Percentiles rank a stretch among this genome's conserved stretches.
Conservation (phyloP, 2,797 vertebrate species). For the Knipowitschia caucasica region DNA sequence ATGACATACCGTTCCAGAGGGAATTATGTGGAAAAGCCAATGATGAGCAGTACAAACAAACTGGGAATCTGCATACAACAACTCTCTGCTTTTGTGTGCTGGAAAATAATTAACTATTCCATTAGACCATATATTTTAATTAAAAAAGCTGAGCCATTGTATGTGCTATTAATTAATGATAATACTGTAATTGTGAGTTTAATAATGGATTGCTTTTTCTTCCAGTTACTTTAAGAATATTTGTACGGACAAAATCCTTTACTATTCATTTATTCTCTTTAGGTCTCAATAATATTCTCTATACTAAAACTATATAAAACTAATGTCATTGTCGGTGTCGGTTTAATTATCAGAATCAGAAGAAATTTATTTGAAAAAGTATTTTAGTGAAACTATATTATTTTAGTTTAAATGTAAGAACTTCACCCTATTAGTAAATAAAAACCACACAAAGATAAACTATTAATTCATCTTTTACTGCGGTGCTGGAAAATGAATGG, state of each 20-base stretch:
- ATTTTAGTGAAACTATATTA: too few relatives aligned
- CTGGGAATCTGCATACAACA: slow-evolving; percentile 34
- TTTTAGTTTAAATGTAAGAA: too few relatives aligned
- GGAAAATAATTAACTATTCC: slow-evolving; percentile 30
- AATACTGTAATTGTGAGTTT: slow-evolving; percentile 37
- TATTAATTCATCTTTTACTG: slow-evolving; percentile 14
- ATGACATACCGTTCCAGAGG: slow-evolving; percentile 46
- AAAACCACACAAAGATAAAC: slow-evolving; percentile 15
- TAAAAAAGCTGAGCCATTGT: slow-evolving; percentile 25
- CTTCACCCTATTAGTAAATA: too few relatives aligned
- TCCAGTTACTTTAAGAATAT: slow-evolving; percentile 8
- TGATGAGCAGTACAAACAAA: slow-evolving; percentile 49
- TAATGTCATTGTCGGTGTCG: too few relatives aligned
- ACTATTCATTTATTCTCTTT: slow-evolving; percentile 28
- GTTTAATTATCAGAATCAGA: too few relatives aligned
- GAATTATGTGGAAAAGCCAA: slow-evolving; percentile 56
- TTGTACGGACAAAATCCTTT: slow-evolving; percentile 34
- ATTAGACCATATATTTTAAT: slow-evolving; percentile 27
- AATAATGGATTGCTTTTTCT: slow-evolving; percentile 32
- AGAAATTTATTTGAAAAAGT: too few relatives aligned
- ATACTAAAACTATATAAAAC: too few relatives aligned
- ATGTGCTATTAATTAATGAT: slow-evolving; percentile 13
- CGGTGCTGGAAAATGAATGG: slow-evolving; percentile 15
- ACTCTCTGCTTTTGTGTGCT: slow-evolving; percentile 28
- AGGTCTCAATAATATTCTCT: too few relatives aligned